A percentile compares a stretch with the other conserved stretches of the same genome.
phyloP scores from a whole-genome alignment of 2,113 vertebrate genomes.

The Capreolus pygargus region DNA sequence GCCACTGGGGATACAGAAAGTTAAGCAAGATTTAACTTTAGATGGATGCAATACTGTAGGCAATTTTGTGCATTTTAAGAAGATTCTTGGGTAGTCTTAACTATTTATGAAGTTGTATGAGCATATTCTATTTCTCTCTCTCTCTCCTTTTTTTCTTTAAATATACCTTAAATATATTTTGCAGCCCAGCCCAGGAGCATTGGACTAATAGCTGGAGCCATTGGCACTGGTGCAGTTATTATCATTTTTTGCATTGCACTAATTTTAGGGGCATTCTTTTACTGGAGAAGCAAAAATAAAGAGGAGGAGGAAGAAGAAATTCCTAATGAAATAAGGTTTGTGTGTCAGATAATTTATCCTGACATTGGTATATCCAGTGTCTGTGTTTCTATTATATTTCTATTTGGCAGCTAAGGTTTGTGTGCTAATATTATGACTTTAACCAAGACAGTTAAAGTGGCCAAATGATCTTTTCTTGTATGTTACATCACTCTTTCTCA shows the following conservation, averaged over 20 bases:
- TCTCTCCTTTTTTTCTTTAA: constrained; percentile 64
- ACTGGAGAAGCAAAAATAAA: constrained; percentile 97
- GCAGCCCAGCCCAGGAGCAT: constrained; percentile 93
- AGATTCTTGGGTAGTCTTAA: not conserved
- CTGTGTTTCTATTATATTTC: not conserved
- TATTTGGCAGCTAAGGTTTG: not conserved
- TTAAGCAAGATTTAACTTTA: not conserved
- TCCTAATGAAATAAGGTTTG: constrained; percentile 98
- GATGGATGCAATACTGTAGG: not conserved
- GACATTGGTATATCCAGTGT: not conserved
- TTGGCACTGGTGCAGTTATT: constrained; percentile 89
- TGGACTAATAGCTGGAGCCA: constrained; percentile 92
- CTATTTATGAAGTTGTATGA: not conserved
- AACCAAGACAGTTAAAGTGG: not conserved
- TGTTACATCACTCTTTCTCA: not conserved
- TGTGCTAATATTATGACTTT: not conserved
- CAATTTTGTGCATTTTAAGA: not conserved
- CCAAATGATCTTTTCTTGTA: not conserved
- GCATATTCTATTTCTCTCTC: constrained; percentile 2
- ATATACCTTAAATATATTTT: constrained; percentile 55
- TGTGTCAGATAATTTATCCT: not conserved
- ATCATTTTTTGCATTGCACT: constrained; percentile 89
- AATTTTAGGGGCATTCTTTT: constrained; percentile 92
- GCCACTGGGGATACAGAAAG: not conserved
- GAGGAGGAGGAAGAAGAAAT: constrained; percentile 98